Base-by-base conservation (phyloP, 1,140 invertebrate genomes). In the Magallana angulata region DNA sequence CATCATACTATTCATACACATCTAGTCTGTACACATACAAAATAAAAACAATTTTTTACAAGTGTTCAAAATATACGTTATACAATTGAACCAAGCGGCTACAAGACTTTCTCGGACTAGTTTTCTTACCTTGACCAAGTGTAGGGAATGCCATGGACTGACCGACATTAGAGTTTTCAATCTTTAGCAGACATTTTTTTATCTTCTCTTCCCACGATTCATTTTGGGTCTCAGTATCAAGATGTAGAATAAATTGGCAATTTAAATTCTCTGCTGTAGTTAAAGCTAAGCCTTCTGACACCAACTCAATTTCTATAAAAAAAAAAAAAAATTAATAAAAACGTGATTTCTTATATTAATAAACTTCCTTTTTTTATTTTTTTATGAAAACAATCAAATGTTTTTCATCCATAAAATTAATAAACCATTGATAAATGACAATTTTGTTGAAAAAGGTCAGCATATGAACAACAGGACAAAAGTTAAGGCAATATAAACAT, bases 91-190 rank as follows among this genome's bases (percentile, higher is more conserved):
- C 36, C 36, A 36, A 36, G 36, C 36, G 36, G 36, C 36, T 36
- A 36, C 36, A 36, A 36, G 4, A 36, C 1, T 36, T 36, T 36
- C 36, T 36, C 36, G 1, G 36, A 36, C 36, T 36, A 36, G 36
- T 36, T 36, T 68, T 24, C 18, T 18, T 62, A 60, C 76, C 76
- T 86, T 80, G 84, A 58, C 87, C 87, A 68, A 88, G 80, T 6
- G 87, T 84, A 59, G 87, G 87, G 7, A 88, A 76, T 8, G 87
- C 87, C 18, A 88, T 71, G 30, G 87, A 64, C n/a, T 68, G 57
- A 9, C 56, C 24, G 16, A 84, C 16, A 24, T 4, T n/a, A 68
- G 7, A 3, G 11, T 14, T 18, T 24, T 88, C 64, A n/a, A 83
- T 76, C 48, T 83, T 71, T 11, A 82, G n/a, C 56, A 88, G 16